These are phyloP conservation scores for Gortyna flavago DNA, from an alignment of 2,888 invertebrate genomes.

Conservation along the genomic window DNA sequence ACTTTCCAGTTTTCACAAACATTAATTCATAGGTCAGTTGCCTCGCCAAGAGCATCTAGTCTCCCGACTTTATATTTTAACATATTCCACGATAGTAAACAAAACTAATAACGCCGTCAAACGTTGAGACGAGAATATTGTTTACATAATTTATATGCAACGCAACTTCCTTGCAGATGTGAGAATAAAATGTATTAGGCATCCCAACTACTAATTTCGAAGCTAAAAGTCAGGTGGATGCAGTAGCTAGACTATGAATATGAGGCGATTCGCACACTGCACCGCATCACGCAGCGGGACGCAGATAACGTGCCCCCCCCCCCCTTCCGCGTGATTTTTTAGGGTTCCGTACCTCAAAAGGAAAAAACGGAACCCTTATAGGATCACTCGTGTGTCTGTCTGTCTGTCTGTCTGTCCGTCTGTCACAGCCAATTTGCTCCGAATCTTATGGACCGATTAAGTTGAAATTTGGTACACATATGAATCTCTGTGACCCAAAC, in stretches of 20 bases:
- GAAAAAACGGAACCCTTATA: too few relatives aligned
- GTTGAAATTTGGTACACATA: too few relatives aligned
- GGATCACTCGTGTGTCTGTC: too few relatives aligned
- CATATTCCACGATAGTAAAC: constrained; percentile 51
- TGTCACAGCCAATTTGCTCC: too few relatives aligned
- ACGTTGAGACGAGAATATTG: constrained; percentile 52
- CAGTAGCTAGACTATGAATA: not conserved
- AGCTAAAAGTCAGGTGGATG: not conserved
- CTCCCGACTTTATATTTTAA: constrained; percentile 58
- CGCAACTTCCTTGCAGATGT: constrained; percentile 40
- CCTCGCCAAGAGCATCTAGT: constrained; percentile 47
- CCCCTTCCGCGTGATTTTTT: too few relatives aligned
- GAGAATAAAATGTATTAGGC: constrained; percentile 28
- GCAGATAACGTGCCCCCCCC: too few relatives aligned
- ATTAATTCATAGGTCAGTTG: constrained; percentile 53
- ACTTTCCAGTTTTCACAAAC: constrained; percentile 47
- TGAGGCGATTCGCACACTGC: too few relatives aligned
- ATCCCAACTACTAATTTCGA: constrained; percentile 3
- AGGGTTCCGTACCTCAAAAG: too few relatives aligned
- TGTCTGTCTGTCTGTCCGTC: too few relatives aligned
- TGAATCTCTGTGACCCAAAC: too few relatives aligned
- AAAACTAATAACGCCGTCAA: constrained; percentile 63
- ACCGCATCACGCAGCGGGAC: too few relatives aligned
- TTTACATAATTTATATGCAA: constrained; percentile 62
- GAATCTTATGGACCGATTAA: too few relatives aligned